Evolutionary conservation across 2,888 invertebrate species (phyloP).

Genomic region (Aporophyla lueneburgensis): DNA sequence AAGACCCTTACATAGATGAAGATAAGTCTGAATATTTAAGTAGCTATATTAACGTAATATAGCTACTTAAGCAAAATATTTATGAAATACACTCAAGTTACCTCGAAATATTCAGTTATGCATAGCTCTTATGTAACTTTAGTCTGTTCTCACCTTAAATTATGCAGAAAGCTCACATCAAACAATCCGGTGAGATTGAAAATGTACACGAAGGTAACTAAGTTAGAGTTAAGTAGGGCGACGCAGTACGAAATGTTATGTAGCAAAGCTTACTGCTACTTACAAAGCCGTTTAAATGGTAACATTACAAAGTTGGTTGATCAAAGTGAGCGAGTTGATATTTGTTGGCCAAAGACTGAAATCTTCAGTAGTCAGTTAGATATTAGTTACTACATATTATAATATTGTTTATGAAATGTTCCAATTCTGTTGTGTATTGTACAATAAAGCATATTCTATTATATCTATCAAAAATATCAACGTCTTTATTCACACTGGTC

Average conservation of each 20-base stretch:
- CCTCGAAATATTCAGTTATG: slow-evolving; percentile 14
- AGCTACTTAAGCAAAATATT: slow-evolving; percentile 2
- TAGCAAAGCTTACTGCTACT: not conserved
- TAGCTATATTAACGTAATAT: not conserved
- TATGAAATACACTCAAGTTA: slow-evolving; percentile 4
- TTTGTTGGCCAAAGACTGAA: not conserved
- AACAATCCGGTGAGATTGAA: slow-evolving; percentile 42
- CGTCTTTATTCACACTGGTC: not conserved
- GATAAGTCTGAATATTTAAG: not conserved
- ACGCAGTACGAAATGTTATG: slow-evolving; percentile 18
- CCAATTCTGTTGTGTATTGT: not conserved
- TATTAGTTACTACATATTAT: not conserved
- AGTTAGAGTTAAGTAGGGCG: slow-evolving; percentile 8
- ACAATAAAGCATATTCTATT: not conserved
- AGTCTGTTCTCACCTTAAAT: slow-evolving; percentile 13
- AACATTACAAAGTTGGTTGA: too few relatives aligned
- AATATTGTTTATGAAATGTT: not conserved
- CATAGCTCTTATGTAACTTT: not conserved
- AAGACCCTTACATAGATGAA: not conserved
- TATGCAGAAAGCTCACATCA: slow-evolving; percentile 35
- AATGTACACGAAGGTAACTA: slow-evolving; percentile 31
- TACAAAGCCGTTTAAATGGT: not conserved
- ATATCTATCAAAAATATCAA: too few relatives aligned
- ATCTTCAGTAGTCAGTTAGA: not conserved
- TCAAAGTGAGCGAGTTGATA: not conserved